These are phyloP conservation scores for Drosophila pseudotalamancana DNA, from an alignment of 2,888 invertebrate genomes.

Conservation along the genomic window DNA sequence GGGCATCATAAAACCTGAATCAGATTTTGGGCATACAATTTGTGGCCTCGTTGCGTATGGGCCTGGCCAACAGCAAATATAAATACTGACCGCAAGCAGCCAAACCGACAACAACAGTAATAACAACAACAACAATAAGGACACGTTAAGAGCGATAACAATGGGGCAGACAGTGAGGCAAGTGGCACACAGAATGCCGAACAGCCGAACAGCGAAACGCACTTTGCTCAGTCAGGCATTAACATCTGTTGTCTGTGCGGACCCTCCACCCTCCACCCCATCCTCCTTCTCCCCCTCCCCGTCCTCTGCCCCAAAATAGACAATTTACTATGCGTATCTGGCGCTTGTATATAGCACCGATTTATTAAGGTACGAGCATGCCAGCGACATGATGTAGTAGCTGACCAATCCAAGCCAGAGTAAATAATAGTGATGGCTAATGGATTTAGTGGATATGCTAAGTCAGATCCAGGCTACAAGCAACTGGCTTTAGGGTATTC, in stretches of 20 bases:
- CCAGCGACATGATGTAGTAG: slow-evolving; percentile 4
- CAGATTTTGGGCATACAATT: slow-evolving; percentile 67
- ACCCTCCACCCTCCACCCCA: background rate
- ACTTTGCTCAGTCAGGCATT: slow-evolving; percentile 75
- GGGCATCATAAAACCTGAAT: slow-evolving; percentile 66
- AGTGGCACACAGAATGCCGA: slow-evolving; percentile 49
- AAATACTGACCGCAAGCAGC: slow-evolving; percentile 61
- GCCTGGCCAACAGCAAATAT: slow-evolving; percentile 44
- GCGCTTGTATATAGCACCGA: slow-evolving; percentile 22
- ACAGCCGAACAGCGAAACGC: slow-evolving; percentile 74
- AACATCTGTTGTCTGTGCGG: slow-evolving; percentile 68
- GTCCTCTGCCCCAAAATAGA: slow-evolving; percentile 1
- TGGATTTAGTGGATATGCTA: slow-evolving; percentile 51
- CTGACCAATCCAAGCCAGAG: slow-evolving; percentile 3
- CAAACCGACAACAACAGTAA: slow-evolving; percentile 24
- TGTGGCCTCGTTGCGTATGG: slow-evolving; percentile 65
- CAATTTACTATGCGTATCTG: slow-evolving; percentile 25
- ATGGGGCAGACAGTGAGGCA: slow-evolving; percentile 27
- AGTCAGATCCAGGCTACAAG: slow-evolving; percentile 6
- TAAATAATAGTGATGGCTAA: slow-evolving; percentile 51
- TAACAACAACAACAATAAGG: slow-evolving; percentile 26
- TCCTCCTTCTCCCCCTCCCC: background rate
- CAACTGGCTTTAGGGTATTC: background rate
- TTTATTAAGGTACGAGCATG: slow-evolving; percentile 34
- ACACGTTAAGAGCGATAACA: slow-evolving; percentile 33